These are phyloP conservation scores for Amphipoea lucens DNA, from an alignment of 2,888 invertebrate genomes.

Conservation along the genomic window DNA sequence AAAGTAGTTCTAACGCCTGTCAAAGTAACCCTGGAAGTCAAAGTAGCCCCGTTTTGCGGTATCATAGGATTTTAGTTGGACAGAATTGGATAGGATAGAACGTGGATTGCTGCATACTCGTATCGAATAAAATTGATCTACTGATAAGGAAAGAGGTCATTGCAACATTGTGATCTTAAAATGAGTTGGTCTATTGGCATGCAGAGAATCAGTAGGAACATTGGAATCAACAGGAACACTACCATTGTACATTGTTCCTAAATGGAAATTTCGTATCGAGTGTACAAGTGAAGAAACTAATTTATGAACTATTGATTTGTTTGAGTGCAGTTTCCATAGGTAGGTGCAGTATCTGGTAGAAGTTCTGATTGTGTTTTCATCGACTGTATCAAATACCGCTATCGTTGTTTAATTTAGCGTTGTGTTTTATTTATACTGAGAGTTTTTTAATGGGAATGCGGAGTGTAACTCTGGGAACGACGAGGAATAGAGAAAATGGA, in stretches of 20 bases:
- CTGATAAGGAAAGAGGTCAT: not conserved
- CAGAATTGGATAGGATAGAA: not conserved
- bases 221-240: not conserved
- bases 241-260: not conserved
- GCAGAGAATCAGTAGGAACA: not conserved
- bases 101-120: not conserved
- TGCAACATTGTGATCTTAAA: not conserved
- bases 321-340: slow-evolving; percentile 56
- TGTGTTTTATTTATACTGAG: not conserved
- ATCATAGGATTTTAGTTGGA: not conserved
- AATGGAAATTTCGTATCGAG: slow-evolving; percentile 17
- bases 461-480: not conserved
- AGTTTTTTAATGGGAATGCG: not conserved
- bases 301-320: slow-evolving; percentile 69
- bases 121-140: not conserved
- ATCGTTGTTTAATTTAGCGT: slow-evolving; percentile 1
- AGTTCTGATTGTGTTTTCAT: slow-evolving; percentile 67
- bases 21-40: too few relatives aligned
- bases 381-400: slow-evolving; percentile 34
- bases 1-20: too few relatives aligned
- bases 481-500: not conserved
- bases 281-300: slow-evolving; percentile 60
- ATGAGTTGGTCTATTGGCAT: not conserved
- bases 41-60: too few relatives aligned
- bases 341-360: slow-evolving; percentile 46